Evolutionary conservation across 1,140 invertebrate genomes (phyloP).

Genomic region (Proales similis): DNA sequence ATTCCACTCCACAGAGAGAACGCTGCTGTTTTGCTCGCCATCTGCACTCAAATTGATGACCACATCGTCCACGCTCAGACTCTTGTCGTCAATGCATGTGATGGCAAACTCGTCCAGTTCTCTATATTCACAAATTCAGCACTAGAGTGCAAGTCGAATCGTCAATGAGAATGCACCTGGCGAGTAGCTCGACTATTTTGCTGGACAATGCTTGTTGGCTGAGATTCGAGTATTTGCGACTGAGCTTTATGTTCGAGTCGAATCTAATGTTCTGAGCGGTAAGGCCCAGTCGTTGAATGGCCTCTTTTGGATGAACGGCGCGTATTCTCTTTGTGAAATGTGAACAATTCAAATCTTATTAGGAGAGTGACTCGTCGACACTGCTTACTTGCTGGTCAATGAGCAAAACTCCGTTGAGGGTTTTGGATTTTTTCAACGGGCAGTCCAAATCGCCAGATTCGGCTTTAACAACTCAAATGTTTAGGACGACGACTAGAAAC

Average conservation of each 20-base stretch:
- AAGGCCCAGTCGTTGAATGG: constrained; percentile 33
- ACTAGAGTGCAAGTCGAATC: not conserved
- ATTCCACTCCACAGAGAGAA: not conserved
- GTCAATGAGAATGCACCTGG: not conserved
- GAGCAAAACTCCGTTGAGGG: constrained; percentile 17
- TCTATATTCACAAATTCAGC: not conserved
- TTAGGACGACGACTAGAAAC: too few relatives aligned
- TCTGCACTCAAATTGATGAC: constrained; percentile 23
- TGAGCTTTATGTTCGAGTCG: constrained; percentile 20
- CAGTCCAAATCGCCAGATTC: too few relatives aligned
- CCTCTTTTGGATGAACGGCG: constrained; percentile 25
- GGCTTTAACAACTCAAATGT: too few relatives aligned
- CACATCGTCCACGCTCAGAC: constrained; percentile 6
- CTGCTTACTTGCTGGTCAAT: constrained; percentile 7
- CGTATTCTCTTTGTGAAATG: constrained; percentile 9
- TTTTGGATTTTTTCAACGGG: constrained; percentile 21
- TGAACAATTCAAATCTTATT: not conserved
- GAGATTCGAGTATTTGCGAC: not conserved
- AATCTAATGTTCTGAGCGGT: constrained; percentile 19
- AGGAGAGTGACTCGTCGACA: not conserved
- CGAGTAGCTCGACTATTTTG: not conserved
- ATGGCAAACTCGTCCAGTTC: constrained; percentile 25
- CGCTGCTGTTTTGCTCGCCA: not conserved
- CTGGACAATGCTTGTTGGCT: not conserved
- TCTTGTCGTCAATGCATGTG: not conserved